Conservation (phyloP, 2,888 invertebrate genomes). For the Thysanoteuthis rhombus region DNA sequence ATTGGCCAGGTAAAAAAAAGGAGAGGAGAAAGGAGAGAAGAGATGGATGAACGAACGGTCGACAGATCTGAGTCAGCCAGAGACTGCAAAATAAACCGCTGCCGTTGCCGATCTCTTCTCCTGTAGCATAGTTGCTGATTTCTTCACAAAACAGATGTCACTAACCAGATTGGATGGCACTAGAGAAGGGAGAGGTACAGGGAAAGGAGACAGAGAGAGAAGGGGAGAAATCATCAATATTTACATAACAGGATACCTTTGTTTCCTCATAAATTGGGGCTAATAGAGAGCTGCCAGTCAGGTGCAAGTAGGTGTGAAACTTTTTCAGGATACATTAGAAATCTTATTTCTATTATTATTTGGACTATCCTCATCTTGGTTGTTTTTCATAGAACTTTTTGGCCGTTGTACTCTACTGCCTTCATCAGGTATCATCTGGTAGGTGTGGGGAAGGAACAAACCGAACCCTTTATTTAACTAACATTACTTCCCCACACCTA, state of each 20-base stretch:
- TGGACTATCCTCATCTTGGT: too few species aligned
- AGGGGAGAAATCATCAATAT: not conserved
- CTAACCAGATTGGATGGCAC: not conserved
- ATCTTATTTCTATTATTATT: too few species aligned
- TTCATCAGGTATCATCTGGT: too few species aligned
- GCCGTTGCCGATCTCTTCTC: not conserved
- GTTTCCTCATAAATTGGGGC: not conserved
- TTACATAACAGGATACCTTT: not conserved
- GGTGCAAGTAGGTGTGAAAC: not conserved
- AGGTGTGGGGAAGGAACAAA: too few species aligned
- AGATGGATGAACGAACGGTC: not conserved
- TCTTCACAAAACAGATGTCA: not conserved
- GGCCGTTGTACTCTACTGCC: too few species aligned
- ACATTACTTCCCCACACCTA: too few species aligned
- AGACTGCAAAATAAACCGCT: not conserved
- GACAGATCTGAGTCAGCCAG: not conserved
- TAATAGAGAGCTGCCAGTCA: not conserved
- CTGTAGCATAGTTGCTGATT: not conserved
- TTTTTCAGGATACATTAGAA: not conserved
- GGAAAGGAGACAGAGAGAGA: not conserved
- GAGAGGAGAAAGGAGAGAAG: not conserved
- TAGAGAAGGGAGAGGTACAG: not conserved
- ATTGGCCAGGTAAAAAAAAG: not conserved
- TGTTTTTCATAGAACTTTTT: too few species aligned
- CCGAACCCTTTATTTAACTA: too few species aligned